These are phyloP conservation scores for Nymphalis polychloros DNA, from an alignment of 2,888 invertebrate genomes.

Conservation along the genomic window DNA sequence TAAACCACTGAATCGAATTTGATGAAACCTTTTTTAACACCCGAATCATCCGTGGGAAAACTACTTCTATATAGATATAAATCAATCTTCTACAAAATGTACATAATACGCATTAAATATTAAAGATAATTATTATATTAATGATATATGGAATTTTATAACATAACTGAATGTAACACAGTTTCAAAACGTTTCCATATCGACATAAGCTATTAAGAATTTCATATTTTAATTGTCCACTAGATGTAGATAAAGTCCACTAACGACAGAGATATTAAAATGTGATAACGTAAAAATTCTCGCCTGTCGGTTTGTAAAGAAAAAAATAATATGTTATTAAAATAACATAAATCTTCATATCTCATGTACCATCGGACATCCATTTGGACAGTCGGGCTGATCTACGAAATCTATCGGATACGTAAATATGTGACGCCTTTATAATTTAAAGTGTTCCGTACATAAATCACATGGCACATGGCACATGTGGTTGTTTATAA, in stretches of 20 bases:
- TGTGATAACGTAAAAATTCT: conserved; percentile 43
- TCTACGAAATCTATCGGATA: conserved; percentile 47
- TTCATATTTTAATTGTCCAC: conserved; percentile 17
- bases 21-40: no score
- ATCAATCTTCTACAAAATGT: no score
- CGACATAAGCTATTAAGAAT: conserved; percentile 15
- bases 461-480: no score
- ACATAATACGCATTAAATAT: no score
- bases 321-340: conserved; percentile 53
- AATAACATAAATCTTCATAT: conserved; percentile 69
- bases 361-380: conserved; percentile 63
- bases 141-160: no score
- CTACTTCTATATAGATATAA: no score
- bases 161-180: no score
- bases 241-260: conserved; percentile 29
- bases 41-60: no score
- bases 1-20: no score
- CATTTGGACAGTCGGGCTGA: conserved; percentile 70
- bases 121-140: no score
- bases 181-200: no score
- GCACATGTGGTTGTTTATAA: no score
- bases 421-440: conserved; percentile 15
- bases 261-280: conserved; percentile 40
- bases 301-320: conserved; percentile 40
- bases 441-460: conserved; percentile 38